Percentiles rank a stretch among this genome's conserved stretches.
Conservation (phyloP, 1,140 invertebrate genomes). For the Heliconius eleuchia region DNA sequence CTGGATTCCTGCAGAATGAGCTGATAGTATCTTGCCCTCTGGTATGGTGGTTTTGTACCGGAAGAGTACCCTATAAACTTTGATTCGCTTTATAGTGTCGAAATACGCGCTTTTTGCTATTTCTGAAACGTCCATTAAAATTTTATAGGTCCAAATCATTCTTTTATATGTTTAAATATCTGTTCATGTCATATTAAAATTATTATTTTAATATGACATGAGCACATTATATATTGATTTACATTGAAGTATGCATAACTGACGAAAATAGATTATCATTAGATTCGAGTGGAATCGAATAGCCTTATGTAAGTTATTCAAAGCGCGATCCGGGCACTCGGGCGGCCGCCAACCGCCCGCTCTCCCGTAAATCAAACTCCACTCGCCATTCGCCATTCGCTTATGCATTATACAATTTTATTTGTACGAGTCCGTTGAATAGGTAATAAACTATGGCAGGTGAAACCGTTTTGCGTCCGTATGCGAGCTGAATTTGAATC, state of each 20-base stretch:
- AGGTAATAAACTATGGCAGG: slow-evolving; percentile 79
- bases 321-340: slow-evolving; percentile 53
- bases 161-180: too few species aligned
- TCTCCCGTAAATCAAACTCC: slow-evolving; percentile 78
- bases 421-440: slow-evolving; percentile 79
- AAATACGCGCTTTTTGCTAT: too few species aligned
- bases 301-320: slow-evolving; percentile 75
- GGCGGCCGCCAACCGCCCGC: slow-evolving; percentile 44
- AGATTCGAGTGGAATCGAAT: not conserved
- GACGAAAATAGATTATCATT: not conserved
- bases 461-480: slow-evolving; percentile 67
- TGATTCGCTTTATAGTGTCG: too few species aligned
- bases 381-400: slow-evolving; percentile 79
- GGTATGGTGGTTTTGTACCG: too few species aligned
- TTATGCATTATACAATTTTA: slow-evolving; percentile 82
- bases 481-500: slow-evolving; percentile 68
- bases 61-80: too few species aligned
- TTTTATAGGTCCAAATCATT: too few species aligned
- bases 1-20: too few species aligned
- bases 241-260: not conserved
- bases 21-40: too few species aligned
- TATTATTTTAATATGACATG: too few species aligned
- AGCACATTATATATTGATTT: not conserved
- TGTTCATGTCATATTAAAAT: too few species aligned
- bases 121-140: too few species aligned